These are phyloP conservation scores for Xiphorhynchus elegans DNA, from an alignment of 2,113 vertebrate genomes.

Conservation along the genomic window DNA sequence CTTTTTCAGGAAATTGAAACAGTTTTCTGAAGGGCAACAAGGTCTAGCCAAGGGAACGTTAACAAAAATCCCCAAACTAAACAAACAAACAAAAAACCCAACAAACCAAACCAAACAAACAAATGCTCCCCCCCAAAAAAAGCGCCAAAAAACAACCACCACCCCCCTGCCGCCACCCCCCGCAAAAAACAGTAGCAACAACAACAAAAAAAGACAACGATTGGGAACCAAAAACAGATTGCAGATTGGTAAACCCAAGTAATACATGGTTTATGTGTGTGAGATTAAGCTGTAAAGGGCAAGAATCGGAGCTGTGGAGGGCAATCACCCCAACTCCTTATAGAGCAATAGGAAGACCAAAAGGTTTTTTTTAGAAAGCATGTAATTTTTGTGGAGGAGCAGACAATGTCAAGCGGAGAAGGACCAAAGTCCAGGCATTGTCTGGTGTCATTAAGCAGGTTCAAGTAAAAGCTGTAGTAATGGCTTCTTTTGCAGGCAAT, in stretches of 20 bases:
- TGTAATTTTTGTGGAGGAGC: background rate
- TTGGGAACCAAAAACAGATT: background rate
- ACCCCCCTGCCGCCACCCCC: too few relatives aligned
- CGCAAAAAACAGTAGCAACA: too few relatives aligned
- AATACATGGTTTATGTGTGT: fast-evolving
- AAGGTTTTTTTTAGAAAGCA: background rate
- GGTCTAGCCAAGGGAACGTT: background rate
- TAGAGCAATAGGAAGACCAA: background rate
- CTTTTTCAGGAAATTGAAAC: background rate
- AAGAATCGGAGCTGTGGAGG: background rate
- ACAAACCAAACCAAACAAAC: too few relatives aligned
- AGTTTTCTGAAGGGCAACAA: background rate
- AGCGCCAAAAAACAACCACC: too few relatives aligned
- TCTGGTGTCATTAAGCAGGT: background rate
- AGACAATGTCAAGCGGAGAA: background rate
- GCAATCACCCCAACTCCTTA: background rate
- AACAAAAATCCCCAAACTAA: background rate
- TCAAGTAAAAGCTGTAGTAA: background rate
- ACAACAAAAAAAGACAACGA: background rate
- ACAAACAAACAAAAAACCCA: background rate
- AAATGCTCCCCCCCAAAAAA: too few relatives aligned
- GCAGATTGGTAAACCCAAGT: background rate
- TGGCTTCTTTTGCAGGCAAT: background rate
- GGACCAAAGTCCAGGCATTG: background rate
- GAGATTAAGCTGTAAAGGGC: background rate